Evolutionary conservation across 2,113 vertebrate species (phyloP).

Genomic region (Bubo blakistoni): DNA sequence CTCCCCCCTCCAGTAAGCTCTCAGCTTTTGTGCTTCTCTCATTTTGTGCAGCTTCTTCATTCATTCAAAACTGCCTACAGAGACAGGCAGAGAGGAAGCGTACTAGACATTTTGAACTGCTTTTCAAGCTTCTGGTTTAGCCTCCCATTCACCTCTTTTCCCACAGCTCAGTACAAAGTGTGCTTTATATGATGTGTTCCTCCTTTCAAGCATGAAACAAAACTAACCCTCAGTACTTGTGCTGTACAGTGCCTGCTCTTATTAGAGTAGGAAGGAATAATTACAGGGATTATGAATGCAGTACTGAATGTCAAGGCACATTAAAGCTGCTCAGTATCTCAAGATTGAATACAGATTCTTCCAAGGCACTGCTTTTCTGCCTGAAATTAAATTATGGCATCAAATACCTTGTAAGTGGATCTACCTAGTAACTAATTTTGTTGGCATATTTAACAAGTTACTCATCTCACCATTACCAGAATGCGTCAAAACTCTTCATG

Average conservation of each 20-base stretch:
- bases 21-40: not conserved
- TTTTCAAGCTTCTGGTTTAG: not conserved
- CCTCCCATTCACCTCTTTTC: constrained; percentile 4
- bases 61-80: not conserved
- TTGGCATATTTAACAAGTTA: not conserved
- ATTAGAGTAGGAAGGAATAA: constrained; percentile 16
- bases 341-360: not conserved
- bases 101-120: not conserved
- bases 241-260: not conserved
- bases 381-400: not conserved
- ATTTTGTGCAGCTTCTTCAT: not conserved
- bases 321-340: not conserved
- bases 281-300: not conserved
- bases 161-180: constrained; percentile 3
- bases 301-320: not conserved
- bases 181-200: not conserved
- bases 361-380: not conserved
- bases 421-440: not conserved
- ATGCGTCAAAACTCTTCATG: not conserved
- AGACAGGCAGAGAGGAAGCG: not conserved
- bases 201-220: not conserved
- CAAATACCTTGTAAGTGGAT: not conserved
- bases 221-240: not conserved
- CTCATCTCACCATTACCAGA: not conserved
- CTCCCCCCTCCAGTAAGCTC: not conserved